Percentiles rank a stretch among this genome's conserved stretches.
phyloP scores from a whole-genome alignment of 2,797 vertebrate species.

The Pipistrellus pipistrellus region DNA sequence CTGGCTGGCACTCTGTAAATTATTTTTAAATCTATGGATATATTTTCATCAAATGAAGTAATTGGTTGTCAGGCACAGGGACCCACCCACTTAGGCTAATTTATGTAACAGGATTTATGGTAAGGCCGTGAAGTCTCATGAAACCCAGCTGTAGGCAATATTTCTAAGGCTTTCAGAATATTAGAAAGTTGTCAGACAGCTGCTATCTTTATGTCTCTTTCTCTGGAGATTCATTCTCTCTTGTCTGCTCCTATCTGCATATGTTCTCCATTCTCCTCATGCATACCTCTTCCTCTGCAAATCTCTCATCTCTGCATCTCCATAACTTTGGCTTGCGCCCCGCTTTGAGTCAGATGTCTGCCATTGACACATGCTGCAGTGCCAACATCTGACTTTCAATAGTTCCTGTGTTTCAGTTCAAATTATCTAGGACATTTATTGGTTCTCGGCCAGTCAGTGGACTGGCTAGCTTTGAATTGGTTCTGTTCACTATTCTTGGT shows the following conservation, averaged over 20 bases:
- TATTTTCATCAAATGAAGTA: conserved; percentile 6
- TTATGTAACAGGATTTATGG: conserved; percentile 8
- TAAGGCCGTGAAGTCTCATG: neutral
- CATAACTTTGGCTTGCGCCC: neutral
- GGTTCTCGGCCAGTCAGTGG: neutral
- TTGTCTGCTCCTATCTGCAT: neutral
- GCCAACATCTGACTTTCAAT: neutral
- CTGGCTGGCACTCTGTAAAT: neutral
- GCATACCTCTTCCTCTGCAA: neutral
- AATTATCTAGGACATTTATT: neutral
- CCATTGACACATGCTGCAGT: neutral
- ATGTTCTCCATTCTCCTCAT: neutral
- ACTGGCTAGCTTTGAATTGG: neutral
- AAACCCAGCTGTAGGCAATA: neutral
- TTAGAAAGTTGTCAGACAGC: neutral
- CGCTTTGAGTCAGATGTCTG: neutral
- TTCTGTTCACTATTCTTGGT: neutral
- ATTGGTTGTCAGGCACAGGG: neutral
- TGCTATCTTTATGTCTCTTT: conserved; percentile 3
- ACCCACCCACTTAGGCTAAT: conserved; percentile 41
- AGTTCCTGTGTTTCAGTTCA: neutral
- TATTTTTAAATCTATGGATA: neutral
- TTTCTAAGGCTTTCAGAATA: neutral
- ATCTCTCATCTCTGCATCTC: neutral
- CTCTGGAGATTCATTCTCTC: neutral